phyloP scores from a whole-genome alignment of 2,888 invertebrate genomes.

The Drosophila limbata region DNA sequence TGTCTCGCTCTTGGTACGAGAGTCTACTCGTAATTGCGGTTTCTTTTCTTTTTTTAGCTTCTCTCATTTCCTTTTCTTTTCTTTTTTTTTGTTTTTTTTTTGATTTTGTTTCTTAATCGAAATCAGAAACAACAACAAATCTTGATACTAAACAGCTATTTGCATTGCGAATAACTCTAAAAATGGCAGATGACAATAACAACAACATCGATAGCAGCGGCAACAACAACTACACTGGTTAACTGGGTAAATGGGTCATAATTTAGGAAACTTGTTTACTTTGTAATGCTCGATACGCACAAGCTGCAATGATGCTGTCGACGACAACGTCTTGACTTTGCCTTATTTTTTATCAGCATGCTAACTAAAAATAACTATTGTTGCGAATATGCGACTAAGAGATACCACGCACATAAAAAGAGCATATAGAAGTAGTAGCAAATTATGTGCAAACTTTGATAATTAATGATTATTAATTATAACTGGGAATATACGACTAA shows the following conservation, averaged over 20 bases:
- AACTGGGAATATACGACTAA: too few relatives aligned
- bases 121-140: constrained; percentile 4
- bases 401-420: constrained; percentile 4
- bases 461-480: too few relatives aligned
- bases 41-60: constrained; percentile 11
- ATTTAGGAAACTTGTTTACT: constrained; percentile 84
- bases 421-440: not conserved
- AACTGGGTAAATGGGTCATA: constrained; percentile 85
- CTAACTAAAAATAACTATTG: constrained; percentile 19
- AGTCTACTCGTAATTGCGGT: constrained; percentile 14
- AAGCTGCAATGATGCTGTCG: constrained; percentile 31
- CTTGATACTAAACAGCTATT: constrained; percentile 32
- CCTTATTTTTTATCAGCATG: constrained; percentile 39
- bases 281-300: constrained; percentile 44
- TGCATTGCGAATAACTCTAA: constrained; percentile 44
- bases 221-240: constrained; percentile 30
- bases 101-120: constrained; percentile 12
- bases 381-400: not conserved
- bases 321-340: constrained; percentile 24
- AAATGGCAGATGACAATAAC: constrained; percentile 24
- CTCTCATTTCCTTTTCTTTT: not conserved
- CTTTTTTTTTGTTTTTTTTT: constrained; percentile 1
- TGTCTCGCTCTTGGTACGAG: constrained; percentile 16
- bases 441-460: not conserved
- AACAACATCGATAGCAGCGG: not conserved